phyloP scores from a whole-genome alignment of 2,888 invertebrate genomes.

The Odontocerum albicorne region DNA sequence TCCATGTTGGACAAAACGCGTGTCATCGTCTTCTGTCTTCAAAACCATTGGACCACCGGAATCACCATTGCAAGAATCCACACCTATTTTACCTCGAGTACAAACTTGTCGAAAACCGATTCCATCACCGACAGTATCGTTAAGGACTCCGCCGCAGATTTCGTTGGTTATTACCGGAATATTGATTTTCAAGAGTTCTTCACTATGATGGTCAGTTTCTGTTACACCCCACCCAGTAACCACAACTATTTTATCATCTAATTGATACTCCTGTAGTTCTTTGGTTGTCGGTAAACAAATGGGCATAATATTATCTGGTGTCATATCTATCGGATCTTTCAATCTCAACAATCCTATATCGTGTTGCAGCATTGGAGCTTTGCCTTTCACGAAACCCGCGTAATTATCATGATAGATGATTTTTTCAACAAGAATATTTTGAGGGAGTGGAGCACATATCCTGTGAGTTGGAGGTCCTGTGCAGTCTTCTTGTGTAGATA shows the following conservation, averaged over 20 bases:
- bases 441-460: slow-evolving; percentile 49
- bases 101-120: slow-evolving; percentile 58
- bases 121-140: slow-evolving; percentile 38
- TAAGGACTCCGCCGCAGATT: slow-evolving; percentile 31
- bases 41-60: slow-evolving; percentile 67
- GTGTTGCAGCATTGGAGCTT: slow-evolving; percentile 43
- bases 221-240: slow-evolving; percentile 64
- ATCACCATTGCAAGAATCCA: slow-evolving; percentile 68
- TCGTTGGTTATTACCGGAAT: slow-evolving; percentile 44
- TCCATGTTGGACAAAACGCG: slow-evolving; percentile 61
- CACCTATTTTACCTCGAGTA: slow-evolving; percentile 60
- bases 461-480: slow-evolving; percentile 44
- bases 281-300: slow-evolving; percentile 54
- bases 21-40: slow-evolving; percentile 45
- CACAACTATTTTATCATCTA: slow-evolving; percentile 42
- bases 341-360: slow-evolving; percentile 64
- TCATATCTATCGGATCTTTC: slow-evolving; percentile 47
- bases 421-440: slow-evolving; percentile 51
- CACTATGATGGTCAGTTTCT: slow-evolving; percentile 50
- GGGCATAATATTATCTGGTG: slow-evolving; percentile 50
- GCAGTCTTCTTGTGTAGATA: slow-evolving; percentile 50
- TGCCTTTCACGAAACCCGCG: slow-evolving; percentile 47
- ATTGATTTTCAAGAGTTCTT: slow-evolving; percentile 49
- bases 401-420: slow-evolving; percentile 57
- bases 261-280: slow-evolving; percentile 37